Evolutionary conservation across 2,888 invertebrate species (phyloP).

Genomic region (Ashinkailepas kermadecensis): DNA sequence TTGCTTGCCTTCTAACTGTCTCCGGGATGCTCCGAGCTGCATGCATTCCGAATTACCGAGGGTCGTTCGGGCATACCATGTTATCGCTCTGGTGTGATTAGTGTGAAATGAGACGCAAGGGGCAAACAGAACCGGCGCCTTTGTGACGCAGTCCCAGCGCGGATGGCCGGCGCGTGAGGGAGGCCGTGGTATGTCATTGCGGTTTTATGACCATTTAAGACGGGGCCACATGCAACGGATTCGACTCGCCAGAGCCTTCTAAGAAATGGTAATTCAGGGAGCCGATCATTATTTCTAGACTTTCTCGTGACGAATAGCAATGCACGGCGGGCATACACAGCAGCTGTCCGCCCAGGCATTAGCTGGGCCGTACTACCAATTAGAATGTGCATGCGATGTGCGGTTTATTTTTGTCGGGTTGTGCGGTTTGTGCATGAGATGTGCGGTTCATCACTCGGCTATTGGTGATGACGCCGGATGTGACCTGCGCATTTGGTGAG

Average conservation of each 20-base stretch:
- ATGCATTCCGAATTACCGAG: background rate
- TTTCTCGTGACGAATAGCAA: background rate
- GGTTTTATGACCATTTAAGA: background rate
- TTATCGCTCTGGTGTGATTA: background rate
- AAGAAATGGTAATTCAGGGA: slow-evolving; percentile 10
- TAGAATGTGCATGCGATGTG: background rate
- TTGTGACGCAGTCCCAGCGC: background rate
- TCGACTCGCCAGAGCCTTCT: background rate
- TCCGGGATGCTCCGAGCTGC: background rate
- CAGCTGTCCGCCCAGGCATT: background rate
- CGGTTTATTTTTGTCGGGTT: background rate
- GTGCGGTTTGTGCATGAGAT: background rate
- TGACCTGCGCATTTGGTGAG: background rate
- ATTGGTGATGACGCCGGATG: background rate
- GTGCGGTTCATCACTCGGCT: background rate
- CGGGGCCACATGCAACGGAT: background rate
- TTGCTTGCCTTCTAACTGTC: background rate
- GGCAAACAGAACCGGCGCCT: background rate
- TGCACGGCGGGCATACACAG: background rate
- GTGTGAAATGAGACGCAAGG: slow-evolving; percentile 9
- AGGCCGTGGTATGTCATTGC: background rate
- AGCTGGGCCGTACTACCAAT: background rate
- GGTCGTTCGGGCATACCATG: too few relatives aligned
- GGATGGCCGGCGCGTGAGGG: background rate
- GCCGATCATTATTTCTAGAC: background rate